phyloP scores from a whole-genome alignment of 2,113 vertebrate genomes.

The Laticauda laticaudata region DNA sequence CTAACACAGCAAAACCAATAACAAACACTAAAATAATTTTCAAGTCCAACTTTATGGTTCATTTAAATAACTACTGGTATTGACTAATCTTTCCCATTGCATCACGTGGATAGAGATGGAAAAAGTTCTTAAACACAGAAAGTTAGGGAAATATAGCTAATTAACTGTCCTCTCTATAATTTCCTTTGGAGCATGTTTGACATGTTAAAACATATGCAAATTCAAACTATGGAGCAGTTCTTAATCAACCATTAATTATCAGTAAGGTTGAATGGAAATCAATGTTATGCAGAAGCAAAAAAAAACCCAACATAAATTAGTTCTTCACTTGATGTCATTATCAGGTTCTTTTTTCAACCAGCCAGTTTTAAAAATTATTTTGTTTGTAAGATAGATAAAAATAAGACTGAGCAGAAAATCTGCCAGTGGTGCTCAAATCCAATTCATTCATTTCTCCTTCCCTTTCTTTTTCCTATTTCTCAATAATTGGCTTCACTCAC shows the following conservation, averaged over 20 bases:
- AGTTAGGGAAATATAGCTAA: background rate
- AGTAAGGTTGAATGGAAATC: slow-evolving; percentile 47
- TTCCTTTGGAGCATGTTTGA: background rate
- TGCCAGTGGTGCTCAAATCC: background rate
- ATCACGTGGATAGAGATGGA: slow-evolving; percentile 3
- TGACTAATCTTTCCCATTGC: background rate
- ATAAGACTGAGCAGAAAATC: slow-evolving; percentile 10
- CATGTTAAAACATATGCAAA: background rate
- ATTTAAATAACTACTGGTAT: background rate
- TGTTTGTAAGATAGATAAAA: slow-evolving; percentile 1
- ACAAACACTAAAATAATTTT: slow-evolving; percentile 11
- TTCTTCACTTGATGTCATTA: slow-evolving; percentile 31
- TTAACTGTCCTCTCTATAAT: slow-evolving; percentile 13
- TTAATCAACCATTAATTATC: slow-evolving; percentile 35
- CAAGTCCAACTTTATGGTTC: background rate
- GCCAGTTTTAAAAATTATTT: background rate
- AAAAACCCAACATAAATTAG: background rate
- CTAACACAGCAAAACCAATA: background rate
- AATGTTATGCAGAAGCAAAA: slow-evolving; percentile 13
- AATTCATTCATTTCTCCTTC: background rate
- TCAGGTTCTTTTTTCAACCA: slow-evolving; percentile 15
- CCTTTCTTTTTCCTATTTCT: background rate
- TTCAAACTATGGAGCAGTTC: background rate
- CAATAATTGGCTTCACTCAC: background rate
- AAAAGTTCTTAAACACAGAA: background rate